Evolutionary conservation across 1,140 invertebrate species (phyloP), one percentile per base, ranked within the genome.

Genomic region (Diuraphis noxia): DNA sequence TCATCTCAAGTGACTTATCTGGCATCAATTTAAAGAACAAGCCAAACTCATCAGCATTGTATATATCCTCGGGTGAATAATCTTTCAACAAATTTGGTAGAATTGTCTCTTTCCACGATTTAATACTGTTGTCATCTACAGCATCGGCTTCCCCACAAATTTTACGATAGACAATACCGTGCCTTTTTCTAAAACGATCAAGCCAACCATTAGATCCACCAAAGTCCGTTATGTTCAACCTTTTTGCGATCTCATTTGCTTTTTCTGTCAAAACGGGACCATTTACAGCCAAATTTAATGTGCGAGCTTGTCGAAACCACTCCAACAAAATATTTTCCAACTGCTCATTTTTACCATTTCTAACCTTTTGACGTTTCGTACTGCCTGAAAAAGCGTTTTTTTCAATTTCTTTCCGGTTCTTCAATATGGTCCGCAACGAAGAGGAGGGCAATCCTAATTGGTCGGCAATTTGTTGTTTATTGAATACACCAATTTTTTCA

Each of bases 1-100:
- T 72, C 25, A 72, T 13, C 10, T 34, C 63, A n/a, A n/a, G n/a
- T n/a, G 25, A 72, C 63, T 72, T 72, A 40, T 82, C 79, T 82
- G 79, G 79, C 79, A 82, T 82, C 21, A 82, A n/a, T n/a, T 82
- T 82, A 82, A 82, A 82, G 30, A 82, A 82, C 25, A 82, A 82
- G 21, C 79, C 36, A n/a, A 82, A 82, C 30, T 72, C 63, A 72
- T 72, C 63, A n/a, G 63, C 63, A 30, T 72, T 72, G n/a, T 72
- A 72, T 72, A n/a, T n/a, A n/a, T 72, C 63, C 30, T 72, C 63
- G 30, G 63, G 63, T n/a, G 63, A 30, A 72, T 72, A 72, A 40
- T 82, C 79, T 40, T n/a, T 23, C 79, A 82, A 40, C 9, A 82
- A 40, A 30, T 38, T 30, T 30, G 79, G 79, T n/a, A 23, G 19